Conservation (phyloP, 2,888 invertebrate species). For the Drosophila mercatorum region DNA sequence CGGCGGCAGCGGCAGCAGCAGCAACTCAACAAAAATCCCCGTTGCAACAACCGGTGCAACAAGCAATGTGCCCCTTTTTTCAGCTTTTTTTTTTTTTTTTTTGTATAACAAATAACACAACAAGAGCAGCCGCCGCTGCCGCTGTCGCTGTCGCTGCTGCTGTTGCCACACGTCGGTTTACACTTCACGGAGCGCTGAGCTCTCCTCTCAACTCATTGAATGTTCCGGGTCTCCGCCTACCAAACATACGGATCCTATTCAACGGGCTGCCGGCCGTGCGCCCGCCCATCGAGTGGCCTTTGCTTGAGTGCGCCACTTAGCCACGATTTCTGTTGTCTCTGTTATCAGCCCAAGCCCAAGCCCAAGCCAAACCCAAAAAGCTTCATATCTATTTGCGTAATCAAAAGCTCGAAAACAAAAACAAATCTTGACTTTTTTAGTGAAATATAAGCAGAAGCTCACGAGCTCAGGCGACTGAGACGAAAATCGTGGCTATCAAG, state of each 20-base stretch:
- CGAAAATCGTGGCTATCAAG: constrained; percentile 45
- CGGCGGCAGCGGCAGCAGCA: constrained; percentile 27
- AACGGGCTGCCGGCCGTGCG: constrained; percentile 25
- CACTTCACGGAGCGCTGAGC: constrained; percentile 68
- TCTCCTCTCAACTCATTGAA: constrained; percentile 22
- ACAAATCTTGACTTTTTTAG: constrained; percentile 11
- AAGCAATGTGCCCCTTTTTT: constrained; percentile 24
- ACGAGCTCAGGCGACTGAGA: constrained; percentile 15
- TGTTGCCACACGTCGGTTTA: constrained; percentile 73
- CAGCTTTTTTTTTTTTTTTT: background rate
- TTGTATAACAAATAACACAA: constrained; percentile 8
- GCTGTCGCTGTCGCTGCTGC: constrained; percentile 13
- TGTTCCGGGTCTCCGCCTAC: constrained; percentile 59
- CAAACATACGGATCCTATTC: constrained; percentile 54
- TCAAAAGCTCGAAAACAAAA: constrained; percentile 45
- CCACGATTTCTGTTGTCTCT: constrained; percentile 71
- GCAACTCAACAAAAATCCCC: constrained; percentile 19
- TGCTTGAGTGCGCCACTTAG: constrained; percentile 65
- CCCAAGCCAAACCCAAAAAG: constrained; percentile 6
- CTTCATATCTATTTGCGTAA: constrained; percentile 64
- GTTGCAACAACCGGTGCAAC: constrained; percentile 22
- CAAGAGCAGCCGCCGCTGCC: constrained; percentile 18
- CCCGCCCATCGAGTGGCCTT: constrained; percentile 64
- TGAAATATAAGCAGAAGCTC: constrained; percentile 19
- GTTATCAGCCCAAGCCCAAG: constrained; percentile 46